Evolutionary conservation across 2,113 vertebrate species (phyloP).

Genomic region (Stigmatopora argus): DNA sequence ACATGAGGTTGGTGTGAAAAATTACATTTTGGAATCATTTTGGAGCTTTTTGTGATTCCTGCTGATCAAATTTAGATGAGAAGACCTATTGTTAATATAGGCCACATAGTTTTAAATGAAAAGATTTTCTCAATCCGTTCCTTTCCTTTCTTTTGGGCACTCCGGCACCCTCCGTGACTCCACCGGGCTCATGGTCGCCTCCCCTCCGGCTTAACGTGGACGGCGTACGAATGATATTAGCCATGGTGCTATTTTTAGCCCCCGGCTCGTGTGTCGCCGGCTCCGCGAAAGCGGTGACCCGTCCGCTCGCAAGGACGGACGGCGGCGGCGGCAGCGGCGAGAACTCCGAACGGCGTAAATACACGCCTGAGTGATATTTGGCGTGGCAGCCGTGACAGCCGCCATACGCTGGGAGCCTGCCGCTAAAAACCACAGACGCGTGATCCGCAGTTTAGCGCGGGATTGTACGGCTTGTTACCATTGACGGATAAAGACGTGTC

Average conservation of each 20-base stretch:
- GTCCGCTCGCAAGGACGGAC: slow-evolving; percentile 55
- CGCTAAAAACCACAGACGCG: slow-evolving; percentile 6
- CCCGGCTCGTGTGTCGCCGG: slow-evolving; percentile 10
- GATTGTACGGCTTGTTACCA: no score
- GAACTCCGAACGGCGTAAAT: slow-evolving; percentile 23
- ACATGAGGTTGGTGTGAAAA: no score
- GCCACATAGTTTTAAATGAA: no score
- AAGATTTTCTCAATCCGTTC: no score
- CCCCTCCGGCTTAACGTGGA: slow-evolving; percentile 7
- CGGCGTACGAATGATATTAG: slow-evolving; percentile 23
- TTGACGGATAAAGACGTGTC: no score
- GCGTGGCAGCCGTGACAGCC: slow-evolving; percentile 59
- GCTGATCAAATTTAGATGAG: no score
- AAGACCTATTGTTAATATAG: no score
- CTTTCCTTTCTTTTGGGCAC: no score
- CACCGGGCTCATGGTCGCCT: slow-evolving; percentile 2
- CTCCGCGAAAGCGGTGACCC: slow-evolving; percentile 50
- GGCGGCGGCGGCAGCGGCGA: slow-evolving; percentile 10
- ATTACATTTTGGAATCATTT: no score
- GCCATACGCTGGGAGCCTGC: slow-evolving; percentile 48
- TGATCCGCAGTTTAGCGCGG: background rate
- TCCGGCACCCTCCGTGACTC: no score
- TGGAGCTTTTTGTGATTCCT: no score
- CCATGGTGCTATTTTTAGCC: slow-evolving; percentile 20
- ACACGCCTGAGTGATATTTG: slow-evolving; percentile 56